These are phyloP conservation scores for Plecotus auritus DNA, from an alignment of 2,113 vertebrate species.

Conservation along the genomic window DNA sequence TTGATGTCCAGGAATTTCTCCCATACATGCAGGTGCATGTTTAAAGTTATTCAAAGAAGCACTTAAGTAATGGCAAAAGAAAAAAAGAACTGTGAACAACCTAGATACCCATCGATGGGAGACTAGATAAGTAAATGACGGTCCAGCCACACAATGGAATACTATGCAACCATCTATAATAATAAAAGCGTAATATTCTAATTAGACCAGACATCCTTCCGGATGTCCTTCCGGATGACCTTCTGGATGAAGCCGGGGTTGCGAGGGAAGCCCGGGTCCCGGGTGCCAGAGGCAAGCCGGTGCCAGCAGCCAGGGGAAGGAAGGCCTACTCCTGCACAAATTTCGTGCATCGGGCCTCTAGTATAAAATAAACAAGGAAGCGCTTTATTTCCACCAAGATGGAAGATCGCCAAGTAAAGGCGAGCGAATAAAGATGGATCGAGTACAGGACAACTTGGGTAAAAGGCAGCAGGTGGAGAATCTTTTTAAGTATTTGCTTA, in stretches of 20 bases:
- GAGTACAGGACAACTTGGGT: rapidly evolving
- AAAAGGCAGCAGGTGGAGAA: not conserved
- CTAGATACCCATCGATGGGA: not conserved
- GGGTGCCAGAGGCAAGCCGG: too few relatives aligned
- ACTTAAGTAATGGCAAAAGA: not conserved
- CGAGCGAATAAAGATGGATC: not conserved
- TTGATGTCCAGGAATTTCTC: not conserved
- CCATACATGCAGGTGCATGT: not conserved
- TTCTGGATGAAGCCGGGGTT: too few relatives aligned
- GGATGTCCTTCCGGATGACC: too few relatives aligned
- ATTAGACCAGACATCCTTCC: too few relatives aligned
- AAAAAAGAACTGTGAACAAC: not conserved
- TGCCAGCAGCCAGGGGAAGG: too few relatives aligned
- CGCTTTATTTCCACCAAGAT: not conserved
- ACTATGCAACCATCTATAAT: not conserved
- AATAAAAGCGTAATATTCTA: too few relatives aligned
- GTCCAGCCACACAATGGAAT: rapidly evolving
- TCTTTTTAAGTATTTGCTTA: not conserved
- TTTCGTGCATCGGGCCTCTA: too few relatives aligned
- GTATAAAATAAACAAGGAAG: not conserved
- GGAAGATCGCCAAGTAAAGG: not conserved
- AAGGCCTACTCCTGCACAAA: too few relatives aligned
- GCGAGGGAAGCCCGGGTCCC: too few relatives aligned
- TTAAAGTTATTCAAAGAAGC: not conserved
- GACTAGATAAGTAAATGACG: not conserved